These are phyloP conservation scores for Drosophila cardini DNA, from an alignment of 1,140 invertebrate species.

Conservation along the genomic window DNA sequence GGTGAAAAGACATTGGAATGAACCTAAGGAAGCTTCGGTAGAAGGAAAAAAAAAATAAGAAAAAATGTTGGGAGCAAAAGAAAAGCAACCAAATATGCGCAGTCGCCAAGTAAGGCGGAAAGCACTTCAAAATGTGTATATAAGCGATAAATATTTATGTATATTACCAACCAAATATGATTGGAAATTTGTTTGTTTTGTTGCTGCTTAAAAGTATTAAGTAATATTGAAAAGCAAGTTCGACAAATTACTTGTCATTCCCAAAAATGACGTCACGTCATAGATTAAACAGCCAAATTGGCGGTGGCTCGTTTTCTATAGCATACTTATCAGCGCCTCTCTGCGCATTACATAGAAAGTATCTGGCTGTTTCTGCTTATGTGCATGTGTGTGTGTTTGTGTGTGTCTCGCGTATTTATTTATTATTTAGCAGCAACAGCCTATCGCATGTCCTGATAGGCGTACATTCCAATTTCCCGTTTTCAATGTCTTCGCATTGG, in stretches of 20 bases:
- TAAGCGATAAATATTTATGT: background rate
- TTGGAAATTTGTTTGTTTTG: slow-evolving; percentile 9
- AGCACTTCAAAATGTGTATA: background rate
- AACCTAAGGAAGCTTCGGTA: slow-evolving; percentile 1
- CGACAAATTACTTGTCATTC: slow-evolving; percentile 3
- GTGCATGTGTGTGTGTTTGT: slow-evolving; percentile 3
- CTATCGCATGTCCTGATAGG: slow-evolving; percentile 62
- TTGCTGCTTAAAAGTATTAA: slow-evolving; percentile 6
- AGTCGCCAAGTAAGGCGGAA: slow-evolving; percentile 40
- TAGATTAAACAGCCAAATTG: slow-evolving; percentile 14
- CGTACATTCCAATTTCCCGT: slow-evolving; percentile 44
- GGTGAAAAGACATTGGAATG: slow-evolving; percentile 39
- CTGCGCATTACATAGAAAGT: slow-evolving; percentile 32
- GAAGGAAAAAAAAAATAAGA: background rate
- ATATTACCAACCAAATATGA: background rate
- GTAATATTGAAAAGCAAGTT: slow-evolving; percentile 10
- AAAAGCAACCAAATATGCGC: slow-evolving; percentile 45
- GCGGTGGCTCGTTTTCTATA: slow-evolving; percentile 24
- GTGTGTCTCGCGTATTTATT: slow-evolving; percentile 56
- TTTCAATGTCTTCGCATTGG: slow-evolving; percentile 68
- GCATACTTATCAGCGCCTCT: slow-evolving; percentile 28
- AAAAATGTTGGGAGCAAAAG: background rate
- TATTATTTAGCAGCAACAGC: slow-evolving; percentile 66
- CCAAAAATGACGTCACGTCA: slow-evolving; percentile 15
- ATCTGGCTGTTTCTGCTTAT: background rate